Base-by-base conservation (phyloP, 2,888 invertebrate species). In the Philaethria dido region DNA sequence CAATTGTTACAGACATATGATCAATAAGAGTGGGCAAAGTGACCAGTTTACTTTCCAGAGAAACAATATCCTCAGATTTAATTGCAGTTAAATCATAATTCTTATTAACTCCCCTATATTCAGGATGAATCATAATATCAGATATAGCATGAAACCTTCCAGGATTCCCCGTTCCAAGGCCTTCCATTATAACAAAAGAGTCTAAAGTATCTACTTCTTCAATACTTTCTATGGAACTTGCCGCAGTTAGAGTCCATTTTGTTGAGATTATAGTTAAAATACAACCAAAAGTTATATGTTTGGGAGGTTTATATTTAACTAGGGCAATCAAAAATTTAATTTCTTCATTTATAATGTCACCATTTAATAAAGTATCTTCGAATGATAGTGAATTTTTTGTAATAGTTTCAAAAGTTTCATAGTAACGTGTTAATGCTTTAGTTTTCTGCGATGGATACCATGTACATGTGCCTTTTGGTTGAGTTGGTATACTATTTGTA, bases 211-310 rank as follows among this genome's bases (percentile, higher is more conserved):
- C 86, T 36, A 83, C 78, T 69, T 89, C 87, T 69, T 89, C 87
- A 20, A 89, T 80, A 0, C 87, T 78, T 65, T 87, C 86, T 36
- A 90, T 78, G 71, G 90, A 91, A 70, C 88, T 89, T 14, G 90
- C 91, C 0, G 90, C 85, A 2, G 91, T 90, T 61, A 91, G 66
- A 22, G 81, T 77, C 87, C 90, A 90, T 65, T 75, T 75, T 11
- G 74, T 70, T 14, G 79, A 77, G 18, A 92, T 71, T n/a, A 84
- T 77, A 1, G 88, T 86, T 47, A 88, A 75, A 2, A 82, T 83
- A 72, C 91, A 92, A 2, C 88, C 89, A 68, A 89, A 89, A 25
- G 78, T 82, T 5, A 83, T 59, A 33, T 82, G 82, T n/a, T 73
- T 72, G 1, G 77, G 78, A 3, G 85, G 83, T 22, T 77, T 81